phyloP scores from a whole-genome alignment of 2,888 invertebrate genomes.

The Argynnis bischoffii region DNA sequence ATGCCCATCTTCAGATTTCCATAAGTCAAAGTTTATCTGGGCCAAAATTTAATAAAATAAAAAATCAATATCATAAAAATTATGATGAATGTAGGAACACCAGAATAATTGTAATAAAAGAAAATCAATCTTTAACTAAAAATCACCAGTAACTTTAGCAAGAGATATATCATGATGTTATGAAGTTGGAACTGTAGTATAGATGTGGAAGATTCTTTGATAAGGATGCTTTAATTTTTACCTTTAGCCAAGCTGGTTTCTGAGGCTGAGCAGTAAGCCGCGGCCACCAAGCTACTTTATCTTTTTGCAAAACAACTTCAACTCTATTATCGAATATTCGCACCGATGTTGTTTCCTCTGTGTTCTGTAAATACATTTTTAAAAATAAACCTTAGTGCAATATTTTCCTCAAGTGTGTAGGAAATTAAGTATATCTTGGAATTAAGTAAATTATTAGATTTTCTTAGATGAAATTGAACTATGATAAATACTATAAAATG shows the following conservation, averaged over 20 bases:
- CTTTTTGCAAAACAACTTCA: conserved; percentile 88
- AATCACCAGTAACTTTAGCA: no score
- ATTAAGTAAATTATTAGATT: neutral
- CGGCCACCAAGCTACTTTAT: conserved; percentile 90
- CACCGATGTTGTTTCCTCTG: conserved; percentile 51
- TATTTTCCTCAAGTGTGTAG: neutral
- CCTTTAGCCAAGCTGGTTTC: conserved; percentile 95
- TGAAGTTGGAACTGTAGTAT: no score
- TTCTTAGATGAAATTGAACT: neutral
- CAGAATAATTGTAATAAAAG: neutral
- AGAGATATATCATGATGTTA: no score
- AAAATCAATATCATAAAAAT: no score
- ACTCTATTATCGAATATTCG: conserved; percentile 89
- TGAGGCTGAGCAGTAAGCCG: conserved; percentile 89
- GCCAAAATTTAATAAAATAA: neutral
- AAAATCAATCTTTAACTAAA: no score
- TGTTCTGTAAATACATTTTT: conserved; percentile 44
- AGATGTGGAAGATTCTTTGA: no score
- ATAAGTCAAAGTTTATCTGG: conserved; percentile 95
- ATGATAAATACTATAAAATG: neutral
- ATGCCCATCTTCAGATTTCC: conserved; percentile 90
- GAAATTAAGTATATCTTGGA: no score
- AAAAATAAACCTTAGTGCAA: neutral
- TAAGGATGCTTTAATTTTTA: conserved; percentile 44
- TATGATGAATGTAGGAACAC: neutral